Percentiles rank a stretch among this genome's conserved stretches.
Evolutionary conservation across 2,113 vertebrate species (phyloP).

Genomic region (Bettongia penicillata): DNA sequence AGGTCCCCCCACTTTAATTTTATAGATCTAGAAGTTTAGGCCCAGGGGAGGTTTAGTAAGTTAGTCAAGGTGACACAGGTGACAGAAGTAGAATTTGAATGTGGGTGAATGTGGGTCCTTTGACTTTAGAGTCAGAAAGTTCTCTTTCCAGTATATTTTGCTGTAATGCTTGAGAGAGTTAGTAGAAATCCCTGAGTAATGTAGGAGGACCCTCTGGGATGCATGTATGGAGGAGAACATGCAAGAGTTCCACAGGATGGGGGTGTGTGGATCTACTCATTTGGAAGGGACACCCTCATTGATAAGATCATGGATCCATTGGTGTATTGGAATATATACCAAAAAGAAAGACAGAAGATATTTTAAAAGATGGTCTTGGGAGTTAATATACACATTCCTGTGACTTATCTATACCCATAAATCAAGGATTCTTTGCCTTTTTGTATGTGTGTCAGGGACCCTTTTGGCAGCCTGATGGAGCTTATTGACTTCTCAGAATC

Average conservation of each 20-base stretch:
- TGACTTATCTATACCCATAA: not conserved
- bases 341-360: no score
- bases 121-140: not conserved
- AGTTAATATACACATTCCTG: not conserved
- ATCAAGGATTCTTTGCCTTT: not conserved
- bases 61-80: not conserved
- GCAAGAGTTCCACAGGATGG: not conserved
- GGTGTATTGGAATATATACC: not conserved
- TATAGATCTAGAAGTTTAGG: not conserved
- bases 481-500: not conserved
- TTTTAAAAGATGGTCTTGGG: no score
- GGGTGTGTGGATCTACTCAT: not conserved
- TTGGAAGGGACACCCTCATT: not conserved
- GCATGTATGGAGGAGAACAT: not conserved
- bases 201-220: not conserved
- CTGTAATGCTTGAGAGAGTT: not conserved
- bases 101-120: not conserved
- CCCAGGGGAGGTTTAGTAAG: not conserved
- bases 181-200: not conserved
- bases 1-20: not conserved
- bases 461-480: not conserved
- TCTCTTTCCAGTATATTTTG: not conserved
- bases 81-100: not conserved
- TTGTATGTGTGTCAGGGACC: not conserved
- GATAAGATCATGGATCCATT: not conserved